A percentile compares a stretch with the other conserved stretches of the same genome.
Conservation (phyloP, 2,113 vertebrate species). For the Gavialis gangeticus region DNA sequence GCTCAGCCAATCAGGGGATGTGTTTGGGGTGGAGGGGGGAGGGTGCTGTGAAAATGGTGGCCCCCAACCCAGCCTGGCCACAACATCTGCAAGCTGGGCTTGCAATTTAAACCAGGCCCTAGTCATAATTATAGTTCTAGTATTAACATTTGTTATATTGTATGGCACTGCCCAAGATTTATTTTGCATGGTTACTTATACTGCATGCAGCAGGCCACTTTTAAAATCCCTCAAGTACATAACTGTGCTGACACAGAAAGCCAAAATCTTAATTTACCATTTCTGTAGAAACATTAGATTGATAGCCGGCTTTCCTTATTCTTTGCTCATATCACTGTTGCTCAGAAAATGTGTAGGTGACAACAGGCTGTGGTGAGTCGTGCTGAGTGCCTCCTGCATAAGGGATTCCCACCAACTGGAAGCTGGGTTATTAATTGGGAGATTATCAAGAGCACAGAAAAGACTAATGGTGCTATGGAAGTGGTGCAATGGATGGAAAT, state of each 20-base stretch:
- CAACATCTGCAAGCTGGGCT: too few relatives aligned
- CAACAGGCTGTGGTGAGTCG: background rate
- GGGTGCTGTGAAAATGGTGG: too few relatives aligned
- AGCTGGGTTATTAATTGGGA: constrained; percentile 26
- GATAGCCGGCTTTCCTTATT: background rate
- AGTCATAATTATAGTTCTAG: background rate
- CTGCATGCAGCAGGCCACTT: background rate
- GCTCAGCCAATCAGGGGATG: too few relatives aligned
- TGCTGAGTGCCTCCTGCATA: background rate
- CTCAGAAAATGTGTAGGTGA: constrained; percentile 28
- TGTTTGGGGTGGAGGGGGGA: too few relatives aligned
- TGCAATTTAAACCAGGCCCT: too few relatives aligned
- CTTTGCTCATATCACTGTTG: background rate
- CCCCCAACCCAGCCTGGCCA: too few relatives aligned
- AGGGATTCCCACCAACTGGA: constrained; percentile 23
- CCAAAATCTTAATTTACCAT: background rate
- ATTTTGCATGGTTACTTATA: background rate
- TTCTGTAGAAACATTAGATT: background rate
- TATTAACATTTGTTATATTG: background rate
- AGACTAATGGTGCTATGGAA: constrained; percentile 32
- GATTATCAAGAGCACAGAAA: constrained; percentile 45
- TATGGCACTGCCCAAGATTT: background rate
- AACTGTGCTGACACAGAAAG: background rate
- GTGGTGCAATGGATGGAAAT: background rate
- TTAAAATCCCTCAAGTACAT: background rate